Evolutionary conservation across 2,797 vertebrate genomes (phyloP).

Genomic region (Mionectes olivaceus): DNA sequence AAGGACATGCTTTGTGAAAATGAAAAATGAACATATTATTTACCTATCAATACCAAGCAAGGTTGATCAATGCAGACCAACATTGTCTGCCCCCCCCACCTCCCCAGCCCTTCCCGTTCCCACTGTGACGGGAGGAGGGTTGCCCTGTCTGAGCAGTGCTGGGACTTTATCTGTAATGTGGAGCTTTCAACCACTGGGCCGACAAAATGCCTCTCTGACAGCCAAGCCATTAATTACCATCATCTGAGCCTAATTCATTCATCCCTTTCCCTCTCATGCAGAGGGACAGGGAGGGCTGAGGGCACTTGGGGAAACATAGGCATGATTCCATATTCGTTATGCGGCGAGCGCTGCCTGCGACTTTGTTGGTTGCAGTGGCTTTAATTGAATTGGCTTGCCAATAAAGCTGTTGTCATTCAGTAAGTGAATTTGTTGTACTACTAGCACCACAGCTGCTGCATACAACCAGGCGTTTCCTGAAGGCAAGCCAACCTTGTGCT

Average conservation of each 20-base stretch:
- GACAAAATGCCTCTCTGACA: conserved; percentile 82
- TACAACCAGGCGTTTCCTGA: conserved; percentile 85
- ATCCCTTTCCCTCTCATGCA: conserved; percentile 82
- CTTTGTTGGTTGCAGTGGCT: conserved; percentile 87
- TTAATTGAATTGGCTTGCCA: conserved; percentile 93
- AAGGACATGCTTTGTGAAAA: conserved; percentile 68
- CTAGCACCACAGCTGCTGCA: conserved; percentile 86
- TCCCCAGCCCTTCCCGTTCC: not conserved
- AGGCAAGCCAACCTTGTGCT: conserved; percentile 81
- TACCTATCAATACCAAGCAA: conserved; percentile 69
- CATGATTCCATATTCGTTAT: conserved; percentile 86
- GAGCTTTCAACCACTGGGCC: conserved; percentile 71
- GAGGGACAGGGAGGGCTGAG: conserved; percentile 84
- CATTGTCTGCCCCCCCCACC: not conserved
- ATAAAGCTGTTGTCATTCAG: conserved; percentile 92
- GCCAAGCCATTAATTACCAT: conserved; percentile 86
- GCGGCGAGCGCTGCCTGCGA: conserved; percentile 80
- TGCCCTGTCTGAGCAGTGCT: conserved; percentile 46
- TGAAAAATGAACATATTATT: conserved; percentile 81
- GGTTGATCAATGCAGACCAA: conserved; percentile 71
- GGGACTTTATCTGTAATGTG: conserved; percentile 66
- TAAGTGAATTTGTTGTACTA: conserved; percentile 89
- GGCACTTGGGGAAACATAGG: conserved; percentile 85
- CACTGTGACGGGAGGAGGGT: not conserved
- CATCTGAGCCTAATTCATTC: conserved; percentile 84